phyloP scores from a whole-genome alignment of 2,888 invertebrate genomes.

The Stenodema calcarata region DNA sequence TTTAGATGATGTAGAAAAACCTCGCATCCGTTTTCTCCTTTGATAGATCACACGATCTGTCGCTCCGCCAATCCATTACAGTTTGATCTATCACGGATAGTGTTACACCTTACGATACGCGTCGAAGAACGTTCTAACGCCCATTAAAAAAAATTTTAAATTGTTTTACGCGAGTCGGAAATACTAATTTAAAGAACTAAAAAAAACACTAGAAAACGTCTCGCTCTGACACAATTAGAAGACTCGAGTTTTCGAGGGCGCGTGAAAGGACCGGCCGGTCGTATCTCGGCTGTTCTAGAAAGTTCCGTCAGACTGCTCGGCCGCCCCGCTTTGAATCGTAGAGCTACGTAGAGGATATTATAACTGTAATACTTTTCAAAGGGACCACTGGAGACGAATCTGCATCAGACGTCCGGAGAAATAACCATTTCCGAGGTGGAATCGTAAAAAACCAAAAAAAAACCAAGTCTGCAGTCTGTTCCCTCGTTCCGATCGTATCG shows the following conservation, averaged over 20 bases:
- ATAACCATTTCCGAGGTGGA: not conserved
- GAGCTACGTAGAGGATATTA: not conserved
- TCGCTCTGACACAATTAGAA: slow-evolving; percentile 10
- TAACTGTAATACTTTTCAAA: slow-evolving; percentile 6
- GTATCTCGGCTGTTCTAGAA: not conserved
- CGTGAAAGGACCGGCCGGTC: slow-evolving; percentile 15
- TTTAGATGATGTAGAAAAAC: not conserved
- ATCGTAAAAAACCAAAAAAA: not conserved
- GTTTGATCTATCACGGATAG: not conserved
- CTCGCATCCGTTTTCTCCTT: not conserved
- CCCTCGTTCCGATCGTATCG: not conserved
- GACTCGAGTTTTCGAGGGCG: slow-evolving; percentile 22
- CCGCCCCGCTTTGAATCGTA: not conserved
- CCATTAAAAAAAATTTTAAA: no score
- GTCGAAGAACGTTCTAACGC: no score
- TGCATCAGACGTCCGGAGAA: not conserved
- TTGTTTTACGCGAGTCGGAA: no score
- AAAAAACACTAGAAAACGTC: not conserved
- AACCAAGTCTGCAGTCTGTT: not conserved
- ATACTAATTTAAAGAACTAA: not conserved
- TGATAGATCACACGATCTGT: not conserved
- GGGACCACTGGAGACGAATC: not conserved
- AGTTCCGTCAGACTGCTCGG: not conserved
- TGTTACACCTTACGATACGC: not conserved
- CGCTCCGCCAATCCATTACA: not conserved